phyloP scores from a whole-genome alignment of 92 coral and sea anemone genomes.

The Hydrozoanthus gracilis region DNA sequence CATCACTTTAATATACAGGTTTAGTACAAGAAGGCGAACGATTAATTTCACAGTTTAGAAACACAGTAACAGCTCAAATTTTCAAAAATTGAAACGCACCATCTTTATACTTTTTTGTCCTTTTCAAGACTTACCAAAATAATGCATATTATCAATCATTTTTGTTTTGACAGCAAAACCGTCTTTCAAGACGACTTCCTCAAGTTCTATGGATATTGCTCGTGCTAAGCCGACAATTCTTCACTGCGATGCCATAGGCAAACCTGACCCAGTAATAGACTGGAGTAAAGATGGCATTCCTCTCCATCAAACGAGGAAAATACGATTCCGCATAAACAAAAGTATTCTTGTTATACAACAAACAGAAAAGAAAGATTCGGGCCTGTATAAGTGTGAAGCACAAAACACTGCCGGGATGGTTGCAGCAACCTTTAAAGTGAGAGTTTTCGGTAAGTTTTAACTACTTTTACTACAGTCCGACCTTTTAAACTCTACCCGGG shows the following conservation, averaged over 20 bases:
- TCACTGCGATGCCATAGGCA: slow-evolving; percentile 68
- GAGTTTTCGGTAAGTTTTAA: slow-evolving; percentile 47
- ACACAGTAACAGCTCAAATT: no score
- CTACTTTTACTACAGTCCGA: not conserved
- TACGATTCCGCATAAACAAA: slow-evolving; percentile 33
- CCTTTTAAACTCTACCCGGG: not conserved
- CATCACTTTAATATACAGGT: no score
- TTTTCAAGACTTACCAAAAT: not conserved
- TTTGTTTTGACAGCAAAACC: slow-evolving; percentile 9
- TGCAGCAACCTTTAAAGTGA: slow-evolving; percentile 22
- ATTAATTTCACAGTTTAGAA: no score
- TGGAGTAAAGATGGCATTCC: slow-evolving; percentile 62
- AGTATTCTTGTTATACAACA: slow-evolving; percentile 51
- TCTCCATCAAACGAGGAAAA: slow-evolving; percentile 42
- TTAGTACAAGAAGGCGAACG: no score
- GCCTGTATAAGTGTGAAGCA: slow-evolving; percentile 56
- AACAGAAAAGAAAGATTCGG: slow-evolving; percentile 49
- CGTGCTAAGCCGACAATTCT: slow-evolving; percentile 50
- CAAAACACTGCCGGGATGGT: slow-evolving; percentile 43
- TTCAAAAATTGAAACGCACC: not conserved
- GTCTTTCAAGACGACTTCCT: not conserved
- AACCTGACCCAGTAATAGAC: slow-evolving; percentile 62
- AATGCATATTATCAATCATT: not conserved
- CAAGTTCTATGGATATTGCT: not conserved
- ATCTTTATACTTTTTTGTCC: not conserved